These are phyloP conservation scores for Muscina levida DNA, from an alignment of 2,888 invertebrate genomes.

Conservation along the genomic window DNA sequence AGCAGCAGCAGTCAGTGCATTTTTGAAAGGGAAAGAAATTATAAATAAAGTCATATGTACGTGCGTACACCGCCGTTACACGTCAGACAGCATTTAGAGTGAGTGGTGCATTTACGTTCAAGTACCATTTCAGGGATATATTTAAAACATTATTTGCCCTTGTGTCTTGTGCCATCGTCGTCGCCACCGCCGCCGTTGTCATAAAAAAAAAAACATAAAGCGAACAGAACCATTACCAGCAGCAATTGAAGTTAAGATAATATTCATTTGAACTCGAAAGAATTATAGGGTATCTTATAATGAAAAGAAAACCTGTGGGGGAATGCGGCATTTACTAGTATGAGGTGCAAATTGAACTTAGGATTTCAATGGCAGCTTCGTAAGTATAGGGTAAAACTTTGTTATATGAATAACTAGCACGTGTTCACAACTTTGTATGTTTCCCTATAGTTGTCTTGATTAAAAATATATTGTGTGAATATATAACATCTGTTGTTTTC, in stretches of 20 bases:
- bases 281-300: conserved; percentile 24
- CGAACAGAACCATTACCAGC: conserved; percentile 1
- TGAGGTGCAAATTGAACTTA: conserved; percentile 26
- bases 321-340: background rate
- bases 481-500: too few species aligned
- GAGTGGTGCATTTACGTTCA: conserved; percentile 20
- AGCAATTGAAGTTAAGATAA: conserved; percentile 30
- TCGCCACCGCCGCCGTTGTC: too few species aligned
- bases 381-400: too few species aligned
- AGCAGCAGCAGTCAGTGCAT: conserved; percentile 4
- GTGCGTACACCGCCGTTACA: conserved; percentile 9
- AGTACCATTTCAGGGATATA: conserved; percentile 23
- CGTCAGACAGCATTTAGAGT: background rate
- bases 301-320: too few species aligned
- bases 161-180: conserved; percentile 69
- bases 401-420: too few species aligned
- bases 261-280: conserved; percentile 26
- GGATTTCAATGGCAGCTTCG: too few species aligned
- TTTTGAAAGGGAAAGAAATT: conserved; percentile 23
- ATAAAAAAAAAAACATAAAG: too few species aligned
- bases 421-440: too few species aligned
- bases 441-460: too few species aligned
- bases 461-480: too few species aligned
- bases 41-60: conserved; percentile 18
- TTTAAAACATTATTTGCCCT: conserved; percentile 74